Base-by-base conservation (phyloP, 2,888 invertebrate genomes). In the Archips crataeganus region DNA sequence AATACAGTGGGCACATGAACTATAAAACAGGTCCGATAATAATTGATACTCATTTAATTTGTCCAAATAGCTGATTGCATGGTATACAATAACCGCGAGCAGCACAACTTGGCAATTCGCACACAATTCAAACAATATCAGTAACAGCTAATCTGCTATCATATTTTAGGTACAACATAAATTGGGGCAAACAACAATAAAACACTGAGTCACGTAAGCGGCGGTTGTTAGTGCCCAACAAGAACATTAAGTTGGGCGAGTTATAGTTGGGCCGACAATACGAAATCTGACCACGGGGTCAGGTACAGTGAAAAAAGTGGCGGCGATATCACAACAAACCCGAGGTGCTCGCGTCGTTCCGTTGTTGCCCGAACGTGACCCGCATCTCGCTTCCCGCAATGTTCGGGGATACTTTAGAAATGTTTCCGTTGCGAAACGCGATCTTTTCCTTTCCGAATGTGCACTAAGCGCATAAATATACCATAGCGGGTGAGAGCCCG, bases 261-360 rank as follows among this genome's bases (percentile, higher is more conserved):
- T 83, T 85, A 86, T 86, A 54, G 83, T 84, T 32, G 65, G 57
- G 83, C 84, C 82, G 87, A 86, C 86, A 87, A 87, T 86, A 87
- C 84, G 85, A 84, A 91, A 91, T 90, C 91, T 89, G 88, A 87
- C 85, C 80, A 82, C 79, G 81, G 85, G 91, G 90, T 92, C 93
- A 91, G 92, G 91, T 91, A 91, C 90, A 90, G 90, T 87, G 87
- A 87, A 90, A 92, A 92, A 91, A 90, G 87, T 84, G 83, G 80
- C 84, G 85, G 85, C 87, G 90, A 90, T 93, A 93, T 92, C 92
- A 92, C 92, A 92, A 93, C 93, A 93, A 92, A 90, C 91, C 88
- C 89, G 87, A 87, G 91, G 89, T 90, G 87, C 87, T 87, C 85
- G 85, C 87, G 77, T 87, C 89, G 89, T 86, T 85, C 84, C 90